phyloP scores from a whole-genome alignment of 1,140 invertebrate species.

The Pissodes strobi region DNA sequence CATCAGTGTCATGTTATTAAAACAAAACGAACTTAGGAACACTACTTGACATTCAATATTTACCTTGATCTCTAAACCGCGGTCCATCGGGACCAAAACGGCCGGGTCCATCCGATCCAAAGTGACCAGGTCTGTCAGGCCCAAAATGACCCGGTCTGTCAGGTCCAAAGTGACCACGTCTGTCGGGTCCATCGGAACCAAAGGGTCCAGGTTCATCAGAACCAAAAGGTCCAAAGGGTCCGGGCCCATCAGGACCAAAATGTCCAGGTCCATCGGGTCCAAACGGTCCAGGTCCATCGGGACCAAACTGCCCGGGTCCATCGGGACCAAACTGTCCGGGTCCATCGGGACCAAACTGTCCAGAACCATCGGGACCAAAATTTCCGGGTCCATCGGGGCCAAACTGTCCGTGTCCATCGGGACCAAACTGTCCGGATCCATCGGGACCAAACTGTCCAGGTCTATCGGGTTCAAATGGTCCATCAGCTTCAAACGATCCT shows the following conservation, averaged over 20 bases:
- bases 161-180: too few relatives aligned
- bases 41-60: too few relatives aligned
- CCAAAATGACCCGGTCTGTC: not conserved
- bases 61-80: conserved; percentile 12
- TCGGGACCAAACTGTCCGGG: not conserved
- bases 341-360: not conserved
- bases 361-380: not conserved
- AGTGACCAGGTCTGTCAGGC: not conserved
- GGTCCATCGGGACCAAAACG: conserved; percentile 15
- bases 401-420: too few relatives aligned
- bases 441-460: too few relatives aligned
- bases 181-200: not conserved
- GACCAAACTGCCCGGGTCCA: not conserved
- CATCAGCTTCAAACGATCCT: too few relatives aligned
- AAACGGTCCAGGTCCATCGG: not conserved
- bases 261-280: not conserved
- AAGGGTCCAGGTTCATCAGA: not conserved
- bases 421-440: too few relatives aligned
- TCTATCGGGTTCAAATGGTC: too few relatives aligned
- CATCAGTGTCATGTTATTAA: too few relatives aligned
- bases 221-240: conserved; percentile 3
- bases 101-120: not conserved
- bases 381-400: not conserved
- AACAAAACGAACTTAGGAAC: too few relatives aligned
- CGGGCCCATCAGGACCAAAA: not conserved